These are phyloP conservation scores for Pyxicephalus adspersus DNA, from an alignment of 2,113 vertebrate species.

Conservation along the genomic window DNA sequence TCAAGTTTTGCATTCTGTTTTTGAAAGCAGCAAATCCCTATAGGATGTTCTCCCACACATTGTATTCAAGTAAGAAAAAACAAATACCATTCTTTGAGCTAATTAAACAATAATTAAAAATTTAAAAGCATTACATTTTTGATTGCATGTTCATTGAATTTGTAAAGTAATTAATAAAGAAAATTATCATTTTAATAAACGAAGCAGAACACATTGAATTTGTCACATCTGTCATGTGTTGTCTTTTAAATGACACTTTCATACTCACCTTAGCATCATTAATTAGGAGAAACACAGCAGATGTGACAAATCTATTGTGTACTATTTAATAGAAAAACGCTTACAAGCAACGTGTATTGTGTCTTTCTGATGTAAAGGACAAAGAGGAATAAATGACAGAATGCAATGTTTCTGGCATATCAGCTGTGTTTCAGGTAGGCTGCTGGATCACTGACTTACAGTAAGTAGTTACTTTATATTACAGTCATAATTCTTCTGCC, in stretches of 20 bases:
- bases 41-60: neutral
- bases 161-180: slow-evolving; percentile 12
- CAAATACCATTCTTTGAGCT: neutral
- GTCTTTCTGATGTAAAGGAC: slow-evolving; percentile 9
- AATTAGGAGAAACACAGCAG: slow-evolving; percentile 35
- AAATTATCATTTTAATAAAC: slow-evolving; percentile 32
- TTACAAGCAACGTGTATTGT: slow-evolving; percentile 12
- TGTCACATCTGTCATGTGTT: slow-evolving; percentile 37
- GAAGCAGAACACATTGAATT: slow-evolving; percentile 40
- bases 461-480: slow-evolving; percentile 5
- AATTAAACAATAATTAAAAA: neutral
- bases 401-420: slow-evolving; percentile 20
- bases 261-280: slow-evolving; percentile 40
- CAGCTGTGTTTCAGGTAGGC: neutral
- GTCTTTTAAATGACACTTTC: slow-evolving; percentile 17
- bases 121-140: neutral
- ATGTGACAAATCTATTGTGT: slow-evolving; percentile 38
- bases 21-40: neutral
- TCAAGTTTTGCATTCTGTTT: no score
- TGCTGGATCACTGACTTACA: neutral
- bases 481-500: neutral
- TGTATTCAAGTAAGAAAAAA: neutral
- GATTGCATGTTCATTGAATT: neutral
- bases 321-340: slow-evolving; percentile 19
- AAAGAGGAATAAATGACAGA: slow-evolving; percentile 8